Percentiles rank a stretch among this genome's conserved stretches.
These are phyloP conservation scores for Trichoplusia ni DNA, from an alignment of 1,140 invertebrate genomes.

Conservation along the genomic window DNA sequence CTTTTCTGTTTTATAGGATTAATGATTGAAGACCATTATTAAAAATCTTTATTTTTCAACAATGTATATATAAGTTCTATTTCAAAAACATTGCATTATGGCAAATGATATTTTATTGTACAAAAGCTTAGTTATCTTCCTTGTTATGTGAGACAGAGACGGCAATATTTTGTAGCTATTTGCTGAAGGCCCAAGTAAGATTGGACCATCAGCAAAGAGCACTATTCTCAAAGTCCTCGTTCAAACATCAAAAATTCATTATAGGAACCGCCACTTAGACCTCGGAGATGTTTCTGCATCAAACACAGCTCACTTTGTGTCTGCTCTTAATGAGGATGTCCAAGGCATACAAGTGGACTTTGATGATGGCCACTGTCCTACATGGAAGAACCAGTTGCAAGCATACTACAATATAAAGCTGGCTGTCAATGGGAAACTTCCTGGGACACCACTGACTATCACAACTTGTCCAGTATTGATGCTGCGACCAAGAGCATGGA, in stretches of 20 bases:
- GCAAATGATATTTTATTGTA: not conserved
- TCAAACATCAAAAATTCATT: too few relatives aligned
- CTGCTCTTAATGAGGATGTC: constrained; percentile 79
- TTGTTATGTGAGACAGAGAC: too few relatives aligned
- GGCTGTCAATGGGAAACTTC: constrained; percentile 82
- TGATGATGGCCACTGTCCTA: constrained; percentile 89
- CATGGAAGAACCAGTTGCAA: constrained; percentile 86
- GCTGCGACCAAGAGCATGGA: constrained; percentile 88
- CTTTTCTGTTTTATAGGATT: too few relatives aligned
- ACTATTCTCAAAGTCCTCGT: too few relatives aligned
- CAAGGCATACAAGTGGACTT: constrained; percentile 85
- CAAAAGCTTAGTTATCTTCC: too few relatives aligned
- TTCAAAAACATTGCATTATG: too few relatives aligned
- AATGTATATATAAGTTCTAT: too few relatives aligned
- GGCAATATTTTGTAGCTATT: too few relatives aligned
- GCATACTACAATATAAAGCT: constrained; percentile 85
- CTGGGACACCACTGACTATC: constrained; percentile 77
- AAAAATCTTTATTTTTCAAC: too few relatives aligned
- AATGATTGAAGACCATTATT: too few relatives aligned
- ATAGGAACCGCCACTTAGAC: constrained; percentile 82
- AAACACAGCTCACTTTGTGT: constrained; percentile 81
- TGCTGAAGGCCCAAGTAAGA: too few relatives aligned
- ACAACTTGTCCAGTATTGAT: constrained; percentile 83
- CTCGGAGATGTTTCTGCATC: constrained; percentile 84
- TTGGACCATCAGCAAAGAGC: too few relatives aligned